Conservation (phyloP, 2,113 vertebrate genomes). For the Scophthalmus maximus region DNA sequence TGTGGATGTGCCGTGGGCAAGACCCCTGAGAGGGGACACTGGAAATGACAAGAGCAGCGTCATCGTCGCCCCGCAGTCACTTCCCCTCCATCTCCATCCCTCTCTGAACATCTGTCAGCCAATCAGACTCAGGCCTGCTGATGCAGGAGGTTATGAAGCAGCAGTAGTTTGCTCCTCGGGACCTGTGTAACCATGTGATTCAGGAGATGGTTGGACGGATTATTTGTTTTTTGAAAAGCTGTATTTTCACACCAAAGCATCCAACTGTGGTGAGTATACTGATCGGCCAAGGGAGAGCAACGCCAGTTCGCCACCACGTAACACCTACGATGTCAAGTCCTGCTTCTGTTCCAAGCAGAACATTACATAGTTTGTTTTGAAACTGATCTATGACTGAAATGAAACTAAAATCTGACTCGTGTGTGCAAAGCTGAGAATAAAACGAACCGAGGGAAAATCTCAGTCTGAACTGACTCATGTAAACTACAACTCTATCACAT, state of each 20-base stretch:
- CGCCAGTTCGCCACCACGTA: not conserved
- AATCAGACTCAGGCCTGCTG: constrained; percentile 9
- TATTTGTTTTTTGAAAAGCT: not conserved
- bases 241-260: too few relatives aligned
- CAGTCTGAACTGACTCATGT: too few relatives aligned
- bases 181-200: not conserved
- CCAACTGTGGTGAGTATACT: too few relatives aligned
- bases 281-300: not conserved
- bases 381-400: not conserved
- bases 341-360: not conserved
- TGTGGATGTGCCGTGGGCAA: constrained; percentile 56
- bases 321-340: not conserved
- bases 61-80: constrained; percentile 39
- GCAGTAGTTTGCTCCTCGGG: not conserved
- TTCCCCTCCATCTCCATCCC: constrained; percentile 32
- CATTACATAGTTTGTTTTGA: constrained; percentile 1
- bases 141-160: not conserved
- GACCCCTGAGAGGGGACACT: constrained; percentile 54
- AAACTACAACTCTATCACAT: too few relatives aligned
- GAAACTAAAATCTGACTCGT: too few relatives aligned
- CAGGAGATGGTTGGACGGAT: not conserved
- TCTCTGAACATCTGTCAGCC: constrained; percentile 18
- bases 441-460: too few relatives aligned
- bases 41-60: constrained; percentile 53
- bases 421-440: too few relatives aligned